Evolutionary conservation across 2,797 vertebrate genomes (phyloP).

Genomic region (Falco naumanni): DNA sequence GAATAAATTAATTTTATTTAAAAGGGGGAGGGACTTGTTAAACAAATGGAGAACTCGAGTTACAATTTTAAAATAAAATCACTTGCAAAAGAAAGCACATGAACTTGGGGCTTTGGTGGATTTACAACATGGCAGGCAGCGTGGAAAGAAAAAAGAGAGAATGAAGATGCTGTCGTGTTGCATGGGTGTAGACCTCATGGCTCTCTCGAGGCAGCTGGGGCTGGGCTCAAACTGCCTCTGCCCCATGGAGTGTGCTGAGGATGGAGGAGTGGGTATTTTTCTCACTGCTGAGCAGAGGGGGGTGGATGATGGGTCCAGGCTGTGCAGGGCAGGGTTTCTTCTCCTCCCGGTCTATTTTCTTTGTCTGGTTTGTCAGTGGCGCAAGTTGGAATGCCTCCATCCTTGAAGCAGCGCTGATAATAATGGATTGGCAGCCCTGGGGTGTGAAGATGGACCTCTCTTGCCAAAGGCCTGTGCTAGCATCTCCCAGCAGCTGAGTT

Average conservation of each 20-base stretch:
- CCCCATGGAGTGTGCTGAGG: not conserved
- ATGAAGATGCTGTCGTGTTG: not conserved
- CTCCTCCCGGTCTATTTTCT: not conserved
- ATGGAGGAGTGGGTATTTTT: not conserved
- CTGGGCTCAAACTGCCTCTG: not conserved
- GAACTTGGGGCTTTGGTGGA: not conserved
- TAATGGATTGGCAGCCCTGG: not conserved
- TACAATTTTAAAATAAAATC: constrained; percentile 65
- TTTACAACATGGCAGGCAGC: not conserved
- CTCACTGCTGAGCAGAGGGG: not conserved
- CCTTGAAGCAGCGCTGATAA: not conserved
- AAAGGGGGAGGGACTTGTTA: not conserved
- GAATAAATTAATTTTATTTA: constrained; percentile 76
- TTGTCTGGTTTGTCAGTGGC: not conserved
- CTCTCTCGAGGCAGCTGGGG: fast-evolving
- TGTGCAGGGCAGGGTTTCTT: not conserved
- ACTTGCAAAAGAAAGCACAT: constrained; percentile 14
- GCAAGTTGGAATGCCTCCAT: not conserved
- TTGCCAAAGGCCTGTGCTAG: not conserved
- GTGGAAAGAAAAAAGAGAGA: not conserved
- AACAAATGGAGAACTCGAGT: constrained; percentile 5
- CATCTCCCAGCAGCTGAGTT: not conserved
- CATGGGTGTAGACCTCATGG: not conserved
- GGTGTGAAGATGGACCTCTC: not conserved
- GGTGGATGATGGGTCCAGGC: not conserved